Conservation (phyloP, 2,113 vertebrate species). For the Amblyornis subalaris region DNA sequence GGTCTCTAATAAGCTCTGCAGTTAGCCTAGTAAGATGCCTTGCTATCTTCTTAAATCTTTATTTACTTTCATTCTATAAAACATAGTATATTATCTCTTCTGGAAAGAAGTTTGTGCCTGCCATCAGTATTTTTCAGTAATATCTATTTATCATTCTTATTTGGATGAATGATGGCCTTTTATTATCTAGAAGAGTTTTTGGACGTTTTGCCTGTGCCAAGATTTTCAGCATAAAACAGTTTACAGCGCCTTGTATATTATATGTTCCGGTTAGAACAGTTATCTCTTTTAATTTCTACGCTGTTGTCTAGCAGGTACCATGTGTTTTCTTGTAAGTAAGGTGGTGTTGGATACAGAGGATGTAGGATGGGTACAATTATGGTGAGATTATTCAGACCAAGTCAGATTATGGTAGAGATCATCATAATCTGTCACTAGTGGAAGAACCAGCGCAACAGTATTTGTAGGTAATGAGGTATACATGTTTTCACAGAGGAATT, state of each 20-base stretch:
- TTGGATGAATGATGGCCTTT: background rate
- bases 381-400: background rate
- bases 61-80: background rate
- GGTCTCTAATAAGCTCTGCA: background rate
- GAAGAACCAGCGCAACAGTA: background rate
- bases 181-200: background rate
- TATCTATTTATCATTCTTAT: background rate
- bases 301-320: background rate
- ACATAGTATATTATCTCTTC: background rate
- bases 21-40: background rate
- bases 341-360: background rate
- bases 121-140: background rate
- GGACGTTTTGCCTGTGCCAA: background rate
- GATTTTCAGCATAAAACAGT: background rate
- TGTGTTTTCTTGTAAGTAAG: background rate
- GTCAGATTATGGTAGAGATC: background rate
- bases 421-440: background rate
- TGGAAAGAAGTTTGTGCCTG: background rate
- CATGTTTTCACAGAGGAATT: background rate
- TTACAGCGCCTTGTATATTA: background rate
- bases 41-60: background rate
- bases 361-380: background rate
- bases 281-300: background rate
- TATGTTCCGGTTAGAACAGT: background rate
- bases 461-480: background rate